Conservation (phyloP, 23 tunicate species). For the Botrylloides violaceus region DNA sequence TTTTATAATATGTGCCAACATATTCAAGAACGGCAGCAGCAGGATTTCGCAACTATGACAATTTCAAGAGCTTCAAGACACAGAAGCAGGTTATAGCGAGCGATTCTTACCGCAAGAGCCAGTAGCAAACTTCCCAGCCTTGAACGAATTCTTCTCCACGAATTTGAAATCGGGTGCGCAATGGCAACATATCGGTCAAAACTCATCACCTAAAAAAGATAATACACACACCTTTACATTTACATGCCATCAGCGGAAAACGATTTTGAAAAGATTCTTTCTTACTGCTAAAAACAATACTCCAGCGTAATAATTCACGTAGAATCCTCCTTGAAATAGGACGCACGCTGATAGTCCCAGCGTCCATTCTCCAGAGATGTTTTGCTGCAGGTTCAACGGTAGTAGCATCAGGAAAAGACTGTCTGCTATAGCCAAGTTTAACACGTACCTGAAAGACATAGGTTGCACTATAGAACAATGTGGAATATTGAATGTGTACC, state of each 20-base stretch:
- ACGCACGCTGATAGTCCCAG: conserved; percentile 26
- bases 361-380: conserved; percentile 36
- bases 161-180: conserved; percentile 53
- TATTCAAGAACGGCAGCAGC: no score
- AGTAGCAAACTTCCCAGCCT: conserved; percentile 31
- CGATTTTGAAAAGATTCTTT: neutral
- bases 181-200: conserved; percentile 85
- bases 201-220: conserved; percentile 63
- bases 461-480: neutral
- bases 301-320: conserved; percentile 72
- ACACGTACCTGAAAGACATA: conserved; percentile 49
- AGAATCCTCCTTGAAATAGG: conserved; percentile 39
- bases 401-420: conserved; percentile 46
- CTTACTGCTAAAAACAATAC: conserved; percentile 71
- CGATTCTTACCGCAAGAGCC: conserved; percentile 39
- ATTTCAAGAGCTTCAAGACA: no score
- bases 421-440: conserved; percentile 79
- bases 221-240: no score
- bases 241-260: neutral
- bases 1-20: no score
- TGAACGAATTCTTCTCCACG: conserved; percentile 60
- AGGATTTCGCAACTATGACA: no score
- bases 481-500: no score
- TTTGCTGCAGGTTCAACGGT: conserved; percentile 35
- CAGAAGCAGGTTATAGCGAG: no score